Conservation (phyloP, 2,888 invertebrate species). For the Deilephila porcellus region DNA sequence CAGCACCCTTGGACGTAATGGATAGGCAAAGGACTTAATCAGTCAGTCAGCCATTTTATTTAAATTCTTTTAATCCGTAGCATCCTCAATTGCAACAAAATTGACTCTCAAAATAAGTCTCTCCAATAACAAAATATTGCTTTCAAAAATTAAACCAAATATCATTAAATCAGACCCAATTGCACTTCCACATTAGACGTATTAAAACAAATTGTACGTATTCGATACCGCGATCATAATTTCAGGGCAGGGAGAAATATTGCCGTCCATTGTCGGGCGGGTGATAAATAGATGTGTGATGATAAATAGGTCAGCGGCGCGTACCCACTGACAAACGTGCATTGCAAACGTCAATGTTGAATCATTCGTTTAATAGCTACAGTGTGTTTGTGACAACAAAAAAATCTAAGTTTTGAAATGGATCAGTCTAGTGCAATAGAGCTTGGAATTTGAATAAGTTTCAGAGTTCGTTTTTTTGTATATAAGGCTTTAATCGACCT, state of each 20-base stretch:
- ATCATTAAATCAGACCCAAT: neutral
- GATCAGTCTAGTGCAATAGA: neutral
- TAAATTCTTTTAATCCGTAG: no score
- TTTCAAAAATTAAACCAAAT: no score
- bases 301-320: slow-evolving; percentile 20
- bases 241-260: slow-evolving; percentile 10
- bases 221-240: neutral
- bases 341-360: slow-evolving; percentile 14
- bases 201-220: slow-evolving; percentile 2
- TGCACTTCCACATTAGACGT: neutral
- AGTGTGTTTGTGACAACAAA: neutral
- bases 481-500: no score
- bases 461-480: no score
- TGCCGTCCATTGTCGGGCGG: neutral
- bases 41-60: no score
- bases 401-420: neutral
- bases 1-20: no score
- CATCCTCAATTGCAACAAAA: no score
- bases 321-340: slow-evolving; percentile 3
- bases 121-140: no score
- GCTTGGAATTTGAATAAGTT: no score
- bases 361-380: slow-evolving; percentile 9
- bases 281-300: slow-evolving; percentile 12
- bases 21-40: no score
- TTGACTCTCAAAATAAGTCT: no score